Base-by-base conservation (phyloP, 2,797 vertebrate species). In the Euphonia xanthogaster region DNA sequence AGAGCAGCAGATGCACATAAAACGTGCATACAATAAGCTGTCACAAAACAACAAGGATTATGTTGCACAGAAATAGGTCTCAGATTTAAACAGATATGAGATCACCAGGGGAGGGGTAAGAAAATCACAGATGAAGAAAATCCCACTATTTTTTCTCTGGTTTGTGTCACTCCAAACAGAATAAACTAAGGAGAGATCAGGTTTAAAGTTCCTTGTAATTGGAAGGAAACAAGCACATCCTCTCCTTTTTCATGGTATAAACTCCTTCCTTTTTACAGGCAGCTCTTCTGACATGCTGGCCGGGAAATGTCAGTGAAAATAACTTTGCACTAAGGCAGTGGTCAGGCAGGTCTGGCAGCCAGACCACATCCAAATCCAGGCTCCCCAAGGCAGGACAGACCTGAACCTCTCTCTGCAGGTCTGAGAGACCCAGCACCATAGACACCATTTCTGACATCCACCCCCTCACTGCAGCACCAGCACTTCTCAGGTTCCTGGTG, bases 41-140 rank as follows among this genome's bases (percentile, higher is more conserved):
- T 51, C 88, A 89, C 30, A 73, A 76, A 93, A n/a, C 3, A 4
- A 70, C 58, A 35, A 33, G 55, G 77, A 79, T 66, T 78, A 33
- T 8, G 35, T 7, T 33, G 60, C 66, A 51, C 40, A 76, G 90
- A 76, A 65, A 70, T 7, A 79, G 45, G 72, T 45, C 73, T 91
- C 77, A 37, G 81, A 90, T 79, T 71, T 67, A 60, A 90, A 60
- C 48, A 93, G 83, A 45, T 35, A 63, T 15, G 77, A 92, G 74
- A 55, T 95, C 92, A 90, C 22, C 55, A 40, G 15, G 47, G 85
- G 83, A 0, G 3, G 54, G 18, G 70, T 35, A 84, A 68, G 77
- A 77, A 84, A 89, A 37, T 5, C 67, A 78, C 24, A 39, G 21
- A 66, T 1, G 6, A 51, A 86, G 72, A 68, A 79, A 70, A 68